Evolutionary conservation across 1,140 invertebrate species (phyloP).

Genomic region (Drosophila fuyamai): DNA sequence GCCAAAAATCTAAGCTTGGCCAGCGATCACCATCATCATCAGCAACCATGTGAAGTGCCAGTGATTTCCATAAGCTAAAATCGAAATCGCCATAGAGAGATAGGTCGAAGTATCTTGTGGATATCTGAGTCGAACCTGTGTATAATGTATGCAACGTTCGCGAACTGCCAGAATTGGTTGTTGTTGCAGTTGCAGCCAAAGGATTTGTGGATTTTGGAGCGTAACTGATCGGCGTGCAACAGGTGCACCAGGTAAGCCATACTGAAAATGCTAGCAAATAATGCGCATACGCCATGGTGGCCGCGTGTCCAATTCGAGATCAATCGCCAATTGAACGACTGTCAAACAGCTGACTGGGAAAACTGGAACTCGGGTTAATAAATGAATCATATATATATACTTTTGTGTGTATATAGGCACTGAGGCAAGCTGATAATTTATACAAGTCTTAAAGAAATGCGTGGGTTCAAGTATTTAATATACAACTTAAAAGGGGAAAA

Average conservation of each 20-base stretch:
- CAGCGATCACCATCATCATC: neutral
- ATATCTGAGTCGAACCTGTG: slow-evolving; percentile 27
- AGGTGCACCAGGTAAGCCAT: slow-evolving; percentile 70
- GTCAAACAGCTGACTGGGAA: slow-evolving; percentile 32
- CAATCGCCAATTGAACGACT: slow-evolving; percentile 37
- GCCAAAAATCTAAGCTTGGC: slow-evolving; percentile 45
- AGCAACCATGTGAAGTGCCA: slow-evolving; percentile 53
- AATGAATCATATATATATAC: slow-evolving; percentile 7
- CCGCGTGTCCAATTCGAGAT: slow-evolving; percentile 59
- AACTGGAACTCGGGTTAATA: slow-evolving; percentile 24
- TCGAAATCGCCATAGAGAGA: slow-evolving; percentile 13
- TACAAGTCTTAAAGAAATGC: slow-evolving; percentile 9
- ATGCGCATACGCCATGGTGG: slow-evolving; percentile 70
- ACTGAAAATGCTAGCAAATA: slow-evolving; percentile 14
- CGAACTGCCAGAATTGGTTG: slow-evolving; percentile 76
- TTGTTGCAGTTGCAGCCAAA: slow-evolving; percentile 83
- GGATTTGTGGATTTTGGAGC: slow-evolving; percentile 83
- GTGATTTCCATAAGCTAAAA: slow-evolving; percentile 46
- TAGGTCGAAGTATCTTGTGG: slow-evolving; percentile 32
- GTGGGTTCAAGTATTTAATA: neutral
- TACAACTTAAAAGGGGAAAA: too few relatives aligned
- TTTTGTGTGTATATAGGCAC: neutral
- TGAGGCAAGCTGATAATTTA: slow-evolving; percentile 12
- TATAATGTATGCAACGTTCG: slow-evolving; percentile 80
- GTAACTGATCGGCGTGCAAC: slow-evolving; percentile 56